phyloP scores from a whole-genome alignment of 2,797 vertebrate genomes.

The Hippopotamyrus pictus region DNA sequence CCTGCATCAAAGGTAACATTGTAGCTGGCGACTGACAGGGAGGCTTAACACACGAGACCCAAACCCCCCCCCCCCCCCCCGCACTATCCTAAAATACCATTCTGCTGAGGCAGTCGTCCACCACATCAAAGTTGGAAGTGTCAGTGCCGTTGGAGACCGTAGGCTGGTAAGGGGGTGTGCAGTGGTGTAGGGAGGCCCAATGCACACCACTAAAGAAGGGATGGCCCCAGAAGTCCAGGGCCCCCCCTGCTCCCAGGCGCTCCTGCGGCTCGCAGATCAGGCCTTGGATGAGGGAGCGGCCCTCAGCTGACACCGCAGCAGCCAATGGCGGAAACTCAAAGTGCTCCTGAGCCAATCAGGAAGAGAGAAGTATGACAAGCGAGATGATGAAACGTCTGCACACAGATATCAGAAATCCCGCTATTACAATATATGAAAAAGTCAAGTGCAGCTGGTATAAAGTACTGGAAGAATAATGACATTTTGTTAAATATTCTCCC shows the following conservation, averaged over 20 bases:
- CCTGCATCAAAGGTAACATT: neutral
- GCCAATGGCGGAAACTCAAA: conserved; percentile 63
- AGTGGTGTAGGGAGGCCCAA: conserved; percentile 63
- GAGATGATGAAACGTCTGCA: neutral
- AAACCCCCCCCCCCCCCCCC: neutral
- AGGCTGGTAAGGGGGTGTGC: conserved; percentile 64
- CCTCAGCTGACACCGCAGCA: conserved; percentile 56
- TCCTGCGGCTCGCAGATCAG: conserved; percentile 67
- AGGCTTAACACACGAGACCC: neutral
- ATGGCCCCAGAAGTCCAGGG: conserved; percentile 65
- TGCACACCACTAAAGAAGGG: conserved; percentile 69
- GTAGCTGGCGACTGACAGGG: neutral
- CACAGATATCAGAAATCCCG: neutral
- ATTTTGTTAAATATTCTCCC: neutral
- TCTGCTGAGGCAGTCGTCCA: conserved; percentile 71
- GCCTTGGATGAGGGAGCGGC: conserved; percentile 59
- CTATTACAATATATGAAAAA: neutral
- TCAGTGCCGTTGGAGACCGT: conserved; percentile 69
- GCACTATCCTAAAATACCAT: conserved; percentile 49
- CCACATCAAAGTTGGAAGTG: conserved; percentile 79
- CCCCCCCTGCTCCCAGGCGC: conserved; percentile 62
- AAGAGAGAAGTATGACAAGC: neutral
- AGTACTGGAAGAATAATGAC: neutral
- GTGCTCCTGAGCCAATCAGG: conserved; percentile 58
- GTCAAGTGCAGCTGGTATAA: neutral